Conservation (phyloP, 2,797 vertebrate genomes). For the Psittacula derbiana region DNA sequence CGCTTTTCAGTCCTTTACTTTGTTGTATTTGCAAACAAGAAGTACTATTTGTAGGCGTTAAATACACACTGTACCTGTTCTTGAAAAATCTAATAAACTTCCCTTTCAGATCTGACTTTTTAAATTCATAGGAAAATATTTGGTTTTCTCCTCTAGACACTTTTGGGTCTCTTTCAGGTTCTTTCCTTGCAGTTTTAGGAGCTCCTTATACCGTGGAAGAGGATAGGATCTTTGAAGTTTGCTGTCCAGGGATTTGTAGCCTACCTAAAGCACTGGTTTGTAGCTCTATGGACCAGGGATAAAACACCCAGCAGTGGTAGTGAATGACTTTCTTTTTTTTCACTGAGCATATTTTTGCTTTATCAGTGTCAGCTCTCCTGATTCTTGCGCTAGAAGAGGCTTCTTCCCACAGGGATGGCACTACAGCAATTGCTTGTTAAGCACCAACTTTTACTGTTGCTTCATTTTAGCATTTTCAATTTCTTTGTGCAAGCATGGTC, state of each 20-base stretch:
- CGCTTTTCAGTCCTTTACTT: background rate
- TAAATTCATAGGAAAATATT: background rate
- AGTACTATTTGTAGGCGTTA: background rate
- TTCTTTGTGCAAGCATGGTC: background rate
- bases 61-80: background rate
- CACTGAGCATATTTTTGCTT: background rate
- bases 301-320: background rate
- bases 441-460: background rate
- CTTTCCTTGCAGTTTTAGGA: background rate
- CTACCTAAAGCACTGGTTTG: background rate
- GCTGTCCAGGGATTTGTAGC: background rate
- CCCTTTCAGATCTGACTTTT: background rate
- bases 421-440: background rate
- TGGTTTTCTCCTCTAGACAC: background rate
- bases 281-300: accelerated
- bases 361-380: background rate
- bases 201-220: background rate
- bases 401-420: background rate
- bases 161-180: background rate
- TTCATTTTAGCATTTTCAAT: background rate
- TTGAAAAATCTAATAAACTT: background rate
- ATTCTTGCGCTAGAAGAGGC: background rate
- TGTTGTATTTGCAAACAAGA: background rate
- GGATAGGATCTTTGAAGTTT: background rate
- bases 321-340: background rate